phyloP scores from a whole-genome alignment of 2,797 vertebrate species.

The Danio albolineatus region DNA sequence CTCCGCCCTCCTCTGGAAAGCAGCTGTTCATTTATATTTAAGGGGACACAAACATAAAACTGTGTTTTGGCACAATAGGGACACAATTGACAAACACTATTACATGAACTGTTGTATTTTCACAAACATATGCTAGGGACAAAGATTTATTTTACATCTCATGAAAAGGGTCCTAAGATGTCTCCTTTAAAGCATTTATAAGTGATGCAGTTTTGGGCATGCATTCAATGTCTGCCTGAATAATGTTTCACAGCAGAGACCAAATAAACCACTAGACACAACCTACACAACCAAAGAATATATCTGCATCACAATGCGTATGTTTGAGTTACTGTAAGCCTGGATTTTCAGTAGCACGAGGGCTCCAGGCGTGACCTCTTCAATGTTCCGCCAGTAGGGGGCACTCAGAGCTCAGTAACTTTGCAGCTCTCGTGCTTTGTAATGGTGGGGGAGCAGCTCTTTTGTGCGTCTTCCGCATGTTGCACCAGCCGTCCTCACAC shows the following conservation, averaged over 20 bases:
- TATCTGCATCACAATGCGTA: slow-evolving; percentile 43
- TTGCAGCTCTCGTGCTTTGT: slow-evolving; percentile 56
- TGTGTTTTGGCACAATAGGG: too few relatives aligned
- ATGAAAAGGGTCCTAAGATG: too few relatives aligned
- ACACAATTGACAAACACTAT: too few relatives aligned
- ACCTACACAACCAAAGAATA: not conserved
- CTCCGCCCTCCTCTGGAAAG: too few relatives aligned
- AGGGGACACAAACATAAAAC: too few relatives aligned
- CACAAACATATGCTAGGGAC: too few relatives aligned
- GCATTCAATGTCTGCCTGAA: not conserved
- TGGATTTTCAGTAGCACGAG: not conserved
- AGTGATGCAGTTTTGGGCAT: not conserved
- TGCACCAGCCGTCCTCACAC: slow-evolving; percentile 66
- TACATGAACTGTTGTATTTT: too few relatives aligned
- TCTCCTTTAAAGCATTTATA: not conserved
- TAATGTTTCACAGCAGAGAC: not conserved
- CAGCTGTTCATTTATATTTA: too few relatives aligned
- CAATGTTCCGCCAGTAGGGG: slow-evolving; percentile 75
- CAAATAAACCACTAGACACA: not conserved
- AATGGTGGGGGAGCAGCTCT: slow-evolving; percentile 53
- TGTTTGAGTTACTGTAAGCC: not conserved
- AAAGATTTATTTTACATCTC: too few relatives aligned
- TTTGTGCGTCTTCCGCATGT: slow-evolving; percentile 64
- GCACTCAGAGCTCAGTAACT: slow-evolving; percentile 76
- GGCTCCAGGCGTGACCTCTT: slow-evolving; percentile 34